Evolutionary conservation across 2,888 invertebrate genomes (phyloP).

Genomic region (Leptinotarsa peninsularis): DNA sequence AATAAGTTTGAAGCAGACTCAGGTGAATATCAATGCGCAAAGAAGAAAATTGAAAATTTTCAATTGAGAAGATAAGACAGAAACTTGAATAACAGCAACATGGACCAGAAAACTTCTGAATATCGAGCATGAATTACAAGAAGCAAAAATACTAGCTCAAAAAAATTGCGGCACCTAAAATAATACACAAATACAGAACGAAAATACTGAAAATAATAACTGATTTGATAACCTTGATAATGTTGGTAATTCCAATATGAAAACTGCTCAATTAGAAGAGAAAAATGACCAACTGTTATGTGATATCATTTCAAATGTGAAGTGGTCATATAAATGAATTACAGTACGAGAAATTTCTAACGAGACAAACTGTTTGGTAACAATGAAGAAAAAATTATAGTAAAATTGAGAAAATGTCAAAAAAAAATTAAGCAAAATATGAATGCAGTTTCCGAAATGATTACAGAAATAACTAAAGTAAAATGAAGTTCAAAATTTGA

Average conservation of each 20-base stretch:
- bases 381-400: too few species aligned
- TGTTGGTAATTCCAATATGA: not conserved
- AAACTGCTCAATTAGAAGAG: not conserved
- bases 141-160: not conserved
- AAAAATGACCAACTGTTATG: not conserved
- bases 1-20: not conserved
- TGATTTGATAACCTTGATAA: not conserved
- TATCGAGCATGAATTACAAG: not conserved
- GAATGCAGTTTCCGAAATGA: too few species aligned
- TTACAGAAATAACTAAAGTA: too few species aligned
- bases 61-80: not conserved
- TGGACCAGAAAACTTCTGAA: not conserved
- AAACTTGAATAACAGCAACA: not conserved
- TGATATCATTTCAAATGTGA: not conserved
- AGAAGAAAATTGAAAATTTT: not conserved
- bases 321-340: not conserved
- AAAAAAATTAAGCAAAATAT: too few species aligned
- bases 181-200: not conserved
- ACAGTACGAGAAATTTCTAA: not conserved
- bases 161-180: not conserved
- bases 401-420: too few species aligned
- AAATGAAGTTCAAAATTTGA: too few species aligned
- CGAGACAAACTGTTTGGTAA: not conserved
- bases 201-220: not conserved
- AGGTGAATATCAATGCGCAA: not conserved